Evolutionary conservation across 2,797 vertebrate species (phyloP), one percentile per base, ranked within the genome.

Genomic region (Sibirionetta formosa): DNA sequence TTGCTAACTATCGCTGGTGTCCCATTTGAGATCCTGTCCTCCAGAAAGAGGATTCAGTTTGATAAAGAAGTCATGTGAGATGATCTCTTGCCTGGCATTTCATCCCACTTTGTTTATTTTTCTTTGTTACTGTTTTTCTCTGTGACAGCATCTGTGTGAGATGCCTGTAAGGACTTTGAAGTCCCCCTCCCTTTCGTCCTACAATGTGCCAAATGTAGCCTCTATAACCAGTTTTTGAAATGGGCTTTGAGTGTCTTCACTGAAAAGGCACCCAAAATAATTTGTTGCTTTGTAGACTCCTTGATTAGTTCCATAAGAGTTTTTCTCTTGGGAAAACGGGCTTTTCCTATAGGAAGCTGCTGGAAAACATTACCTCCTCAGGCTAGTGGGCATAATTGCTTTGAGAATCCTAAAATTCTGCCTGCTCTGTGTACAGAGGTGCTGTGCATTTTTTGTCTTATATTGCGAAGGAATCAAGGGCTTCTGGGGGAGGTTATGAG

Each of bases 401-500:
- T 36, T 31, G 56, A 86, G 63, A 2, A 35, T 29, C 26, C 61
- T 66, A 73, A 53, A 63, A 44, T 81, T 90, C 80, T 68, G 35
- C 27, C 63, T 81, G 44, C 33, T 76, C 0, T 17, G 9, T 42
- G 44, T 8, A 6, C 46, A 38, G 64, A 83, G 71, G 44, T 64
- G 82, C 42, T 66, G 66, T 35, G 11, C 15, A 8, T 2, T 0
- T 31, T 76, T 38, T 86, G 66, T 8, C 29, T 82, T 20, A 0
- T 0, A 4, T 5, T 89, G 64, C 73, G n/a, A 35, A 58, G 61
- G 69, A 38, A 42, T 48, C 77, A 33, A 56, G 60, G 63, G 44
- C 13, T 76, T 82, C 81, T 91, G 84, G 71, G 68, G 57, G 56
- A 53, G 77, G 51, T 91, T 92, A 84, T 0, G 81, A 88, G 66